Percentiles rank a stretch among this genome's conserved stretches.
phyloP scores from a whole-genome alignment of 2,113 vertebrate genomes.

The Myodes glareolus region DNA sequence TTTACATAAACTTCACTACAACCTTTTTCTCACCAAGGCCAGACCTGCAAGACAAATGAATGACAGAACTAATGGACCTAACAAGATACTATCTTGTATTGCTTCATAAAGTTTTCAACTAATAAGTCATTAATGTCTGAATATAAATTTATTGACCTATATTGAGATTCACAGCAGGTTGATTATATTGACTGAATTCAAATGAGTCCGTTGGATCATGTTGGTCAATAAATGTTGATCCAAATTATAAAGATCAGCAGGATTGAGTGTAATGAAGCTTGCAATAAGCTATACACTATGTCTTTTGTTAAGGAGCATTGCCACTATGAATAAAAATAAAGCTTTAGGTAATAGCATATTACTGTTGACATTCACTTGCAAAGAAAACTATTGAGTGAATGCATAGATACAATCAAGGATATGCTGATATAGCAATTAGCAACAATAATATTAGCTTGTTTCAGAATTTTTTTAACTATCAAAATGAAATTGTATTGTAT shows the following conservation, averaged over 20 bases:
- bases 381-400: slow-evolving; percentile 34
- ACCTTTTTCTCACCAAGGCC: slow-evolving; percentile 55
- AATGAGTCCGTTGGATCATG: slow-evolving; percentile 60
- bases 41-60: slow-evolving; percentile 73
- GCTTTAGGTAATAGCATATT: slow-evolving; percentile 56
- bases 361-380: slow-evolving; percentile 23
- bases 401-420: slow-evolving; percentile 6
- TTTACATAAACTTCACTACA: slow-evolving; percentile 43
- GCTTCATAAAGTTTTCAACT: slow-evolving; percentile 77
- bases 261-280: slow-evolving; percentile 59
- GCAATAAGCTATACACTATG: slow-evolving; percentile 58
- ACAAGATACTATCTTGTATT: slow-evolving; percentile 58
- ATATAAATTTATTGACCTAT: slow-evolving; percentile 75
- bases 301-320: slow-evolving; percentile 70
- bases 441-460: slow-evolving; percentile 7
- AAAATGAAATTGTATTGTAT: slow-evolving; percentile 31
- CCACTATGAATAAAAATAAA: slow-evolving; percentile 67
- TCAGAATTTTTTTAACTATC: slow-evolving; percentile 51
- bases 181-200: slow-evolving; percentile 64
- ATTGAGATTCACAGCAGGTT: slow-evolving; percentile 68
- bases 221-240: slow-evolving; percentile 77
- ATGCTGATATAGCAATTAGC: slow-evolving; percentile 35
- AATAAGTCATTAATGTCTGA: slow-evolving; percentile 68
- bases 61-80: slow-evolving; percentile 75
- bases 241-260: slow-evolving; percentile 65